A percentile compares a stretch with the other conserved stretches of the same genome.
phyloP scores from a whole-genome alignment of 2,797 vertebrate genomes.

The Margarornis squamiger region DNA sequence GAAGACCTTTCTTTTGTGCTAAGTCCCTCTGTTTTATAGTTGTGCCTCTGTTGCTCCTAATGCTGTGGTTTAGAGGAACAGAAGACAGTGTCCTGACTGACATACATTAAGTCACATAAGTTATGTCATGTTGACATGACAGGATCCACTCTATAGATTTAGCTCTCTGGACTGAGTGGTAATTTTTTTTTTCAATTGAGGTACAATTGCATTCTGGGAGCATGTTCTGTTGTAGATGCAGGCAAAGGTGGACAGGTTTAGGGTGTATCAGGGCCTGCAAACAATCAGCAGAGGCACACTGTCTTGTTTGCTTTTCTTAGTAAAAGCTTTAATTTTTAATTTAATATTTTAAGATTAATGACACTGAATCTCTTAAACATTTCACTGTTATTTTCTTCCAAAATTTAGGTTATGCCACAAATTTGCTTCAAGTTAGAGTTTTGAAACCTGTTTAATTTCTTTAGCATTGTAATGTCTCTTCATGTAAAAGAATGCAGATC shows the following conservation, averaged over 20 bases:
- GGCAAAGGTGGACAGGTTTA: background rate
- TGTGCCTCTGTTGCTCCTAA: no score
- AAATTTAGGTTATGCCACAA: background rate
- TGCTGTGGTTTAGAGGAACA: background rate
- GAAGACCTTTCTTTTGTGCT: fast-evolving
- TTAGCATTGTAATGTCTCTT: background rate
- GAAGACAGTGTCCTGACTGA: background rate
- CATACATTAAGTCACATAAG: background rate
- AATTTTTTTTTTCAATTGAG: background rate
- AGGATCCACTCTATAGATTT: background rate
- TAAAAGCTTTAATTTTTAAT: background rate
- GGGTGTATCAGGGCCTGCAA: background rate
- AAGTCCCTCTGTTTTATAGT: background rate
- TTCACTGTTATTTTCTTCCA: background rate
- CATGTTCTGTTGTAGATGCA: background rate
- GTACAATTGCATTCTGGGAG: background rate
- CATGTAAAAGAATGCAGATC: background rate
- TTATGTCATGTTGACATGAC: background rate
- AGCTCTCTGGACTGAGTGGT: background rate
- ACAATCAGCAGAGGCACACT: background rate
- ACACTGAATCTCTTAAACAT: background rate
- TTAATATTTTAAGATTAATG: background rate
- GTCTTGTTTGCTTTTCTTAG: background rate
- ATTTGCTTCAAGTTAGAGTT: background rate
- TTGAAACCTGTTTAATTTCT: background rate